These are phyloP conservation scores for Eulimnadia texana DNA, from an alignment of 1,140 invertebrate genomes.

Conservation along the genomic window DNA sequence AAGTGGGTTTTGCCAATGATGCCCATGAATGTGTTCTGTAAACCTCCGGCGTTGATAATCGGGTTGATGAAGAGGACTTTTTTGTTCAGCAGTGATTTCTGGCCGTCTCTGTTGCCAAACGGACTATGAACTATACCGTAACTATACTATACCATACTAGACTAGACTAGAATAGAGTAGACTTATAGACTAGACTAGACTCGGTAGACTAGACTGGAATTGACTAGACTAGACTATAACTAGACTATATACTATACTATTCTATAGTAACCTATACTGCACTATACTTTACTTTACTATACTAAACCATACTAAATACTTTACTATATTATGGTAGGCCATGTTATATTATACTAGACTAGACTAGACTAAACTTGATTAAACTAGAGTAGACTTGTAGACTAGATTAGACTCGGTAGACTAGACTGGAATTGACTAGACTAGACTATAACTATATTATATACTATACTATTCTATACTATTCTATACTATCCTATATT, in stretches of 20 bases:
- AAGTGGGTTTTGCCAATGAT: background rate
- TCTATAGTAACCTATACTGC: too few species aligned
- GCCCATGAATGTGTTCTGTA: background rate
- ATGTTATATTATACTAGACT: background rate
- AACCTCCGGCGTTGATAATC: background rate
- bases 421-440: background rate
- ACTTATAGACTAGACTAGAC: too few species aligned
- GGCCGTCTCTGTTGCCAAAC: background rate
- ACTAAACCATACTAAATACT: background rate
- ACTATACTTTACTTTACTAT: too few species aligned
- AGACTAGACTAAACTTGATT: too few species aligned
- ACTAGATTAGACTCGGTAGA: too few species aligned
- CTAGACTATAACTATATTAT: background rate
- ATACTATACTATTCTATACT: too few species aligned
- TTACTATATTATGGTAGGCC: too few species aligned
- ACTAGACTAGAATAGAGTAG: background rate
- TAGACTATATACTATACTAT: too few species aligned
- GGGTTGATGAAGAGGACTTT: background rate
- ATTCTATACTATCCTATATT: background rate
- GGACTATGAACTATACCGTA: background rate
- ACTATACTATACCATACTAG: too few species aligned
- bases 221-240: too few species aligned
- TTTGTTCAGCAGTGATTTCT: background rate
- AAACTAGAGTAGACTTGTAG: background rate
- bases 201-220: too few species aligned